Evolutionary conservation across 2,113 vertebrate species (phyloP).

Genomic region (Trematomus loennbergii): DNA sequence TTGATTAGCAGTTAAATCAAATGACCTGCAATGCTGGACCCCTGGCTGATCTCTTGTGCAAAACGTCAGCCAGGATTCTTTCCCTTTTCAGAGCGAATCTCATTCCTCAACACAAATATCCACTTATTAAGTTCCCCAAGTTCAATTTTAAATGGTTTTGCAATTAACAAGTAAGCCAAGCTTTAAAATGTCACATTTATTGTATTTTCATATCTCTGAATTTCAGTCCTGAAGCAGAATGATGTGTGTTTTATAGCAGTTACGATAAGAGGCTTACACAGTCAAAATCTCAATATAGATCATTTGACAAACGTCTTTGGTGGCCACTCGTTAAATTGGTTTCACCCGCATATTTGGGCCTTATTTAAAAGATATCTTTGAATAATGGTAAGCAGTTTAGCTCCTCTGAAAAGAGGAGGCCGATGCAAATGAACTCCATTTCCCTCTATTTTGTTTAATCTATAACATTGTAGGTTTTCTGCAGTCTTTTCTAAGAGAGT

Average conservation of each 20-base stretch:
- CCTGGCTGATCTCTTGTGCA: conserved; percentile 75
- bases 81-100: conserved; percentile 58
- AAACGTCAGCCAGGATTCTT: conserved; percentile 62
- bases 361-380: conserved; percentile 86
- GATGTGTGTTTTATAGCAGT: conserved; percentile 85
- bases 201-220: conserved; percentile 87
- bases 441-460: conserved; percentile 84
- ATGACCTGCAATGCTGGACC: conserved; percentile 77
- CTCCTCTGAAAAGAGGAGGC: conserved; percentile 82
- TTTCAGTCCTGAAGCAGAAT: conserved; percentile 85
- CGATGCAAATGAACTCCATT: conserved; percentile 86
- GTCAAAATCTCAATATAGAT: conserved; percentile 87
- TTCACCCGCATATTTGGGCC: conserved; percentile 86
- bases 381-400: conserved; percentile 87
- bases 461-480: conserved; percentile 75
- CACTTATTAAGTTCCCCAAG: conserved; percentile 84
- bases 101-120: conserved; percentile 79
- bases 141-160: conserved; percentile 86
- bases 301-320: conserved; percentile 86
- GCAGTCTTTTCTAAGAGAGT: conserved; percentile 64
- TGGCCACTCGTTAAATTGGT: conserved; percentile 87
- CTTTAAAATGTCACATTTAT: conserved; percentile 88
- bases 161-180: conserved; percentile 88
- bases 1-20: conserved; percentile 80
- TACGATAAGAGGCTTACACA: conserved; percentile 87